Evolutionary conservation across 2,888 invertebrate species (phyloP), one percentile per base, ranked within the genome.

Genomic region (Neoitamus cyanurus): DNA sequence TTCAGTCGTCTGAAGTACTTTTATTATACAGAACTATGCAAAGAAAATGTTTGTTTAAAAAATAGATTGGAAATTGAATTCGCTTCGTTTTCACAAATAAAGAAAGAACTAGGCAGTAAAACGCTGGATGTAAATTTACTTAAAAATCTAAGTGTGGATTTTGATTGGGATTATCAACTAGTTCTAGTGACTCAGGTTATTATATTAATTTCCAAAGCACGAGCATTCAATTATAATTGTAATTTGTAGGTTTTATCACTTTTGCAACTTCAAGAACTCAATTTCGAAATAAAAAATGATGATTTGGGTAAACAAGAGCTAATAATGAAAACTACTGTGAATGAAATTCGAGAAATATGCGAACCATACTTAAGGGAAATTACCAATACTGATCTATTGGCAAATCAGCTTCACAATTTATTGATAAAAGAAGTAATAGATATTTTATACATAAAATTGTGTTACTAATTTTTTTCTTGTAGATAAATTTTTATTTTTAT

Each of bases 401-500:
- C 89, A 0, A 86, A 89, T 0, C 89, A 90, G 85, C 86, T 91
- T 0, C 88, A 90, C 36, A 88, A 88, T 30, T 89, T 90, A 34
- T 88, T 91, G 75, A 86, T 70, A 15, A 36, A 42, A 28, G 34
- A 37, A 70, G 68, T 28, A 46, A 25, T 48, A 3, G 34, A 58
- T 9, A n/a, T 36, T 34, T 31, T 34, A 4, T n/a, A 34, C 11
- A 37, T 46, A 31, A 37, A 9, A 48, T 34, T 70, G 1, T 83
- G 68, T 30, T 31, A 48, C 30, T 36, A 31, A 58, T 84, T 5
- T 85, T 58, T 75, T 25, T 72, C 42, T 83, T 86, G 31, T 36
- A 91, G 90, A 90, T 91, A 30, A 90, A 91, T 86, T 89, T 90
- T 2, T 91, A 91, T 85, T 91, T 91, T 84, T 91, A 91, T 86